Evolutionary conservation across 2,797 vertebrate genomes (phyloP).

Genomic region (Ctenopoma multispine): DNA sequence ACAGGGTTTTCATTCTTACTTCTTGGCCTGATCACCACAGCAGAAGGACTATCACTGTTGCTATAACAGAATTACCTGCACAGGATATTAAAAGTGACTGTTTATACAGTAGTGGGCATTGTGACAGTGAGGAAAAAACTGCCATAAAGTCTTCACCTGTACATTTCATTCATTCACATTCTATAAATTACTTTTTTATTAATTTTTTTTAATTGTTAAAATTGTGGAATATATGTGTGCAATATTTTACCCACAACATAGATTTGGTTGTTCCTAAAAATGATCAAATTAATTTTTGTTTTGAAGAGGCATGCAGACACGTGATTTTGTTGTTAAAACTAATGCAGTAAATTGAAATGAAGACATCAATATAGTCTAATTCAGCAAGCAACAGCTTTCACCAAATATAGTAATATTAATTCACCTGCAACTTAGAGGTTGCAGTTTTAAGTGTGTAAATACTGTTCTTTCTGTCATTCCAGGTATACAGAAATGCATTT

Average conservation of each 20-base stretch:
- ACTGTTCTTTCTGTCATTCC: neutral
- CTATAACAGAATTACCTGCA: constrained; percentile 21
- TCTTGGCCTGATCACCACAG: constrained; percentile 20
- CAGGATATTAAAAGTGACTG: constrained; percentile 3
- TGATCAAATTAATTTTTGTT: constrained; percentile 11
- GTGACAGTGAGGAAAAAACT: constrained; percentile 5
- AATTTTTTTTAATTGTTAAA: too few relatives aligned
- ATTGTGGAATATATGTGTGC: neutral
- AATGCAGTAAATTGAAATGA: too few relatives aligned
- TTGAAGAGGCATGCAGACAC: too few relatives aligned
- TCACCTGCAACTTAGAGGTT: neutral
- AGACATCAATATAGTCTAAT: neutral
- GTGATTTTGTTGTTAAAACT: neutral
- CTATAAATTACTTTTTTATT: neutral
- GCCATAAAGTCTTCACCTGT: neutral
- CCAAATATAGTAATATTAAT: neutral
- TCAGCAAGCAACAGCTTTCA: too few relatives aligned
- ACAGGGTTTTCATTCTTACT: neutral
- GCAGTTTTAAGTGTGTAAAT: neutral
- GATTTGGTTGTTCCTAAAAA: neutral
- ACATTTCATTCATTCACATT: constrained; percentile 2
- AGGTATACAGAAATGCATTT: constrained; percentile 2
- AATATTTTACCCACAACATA: neutral
- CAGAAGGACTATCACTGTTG: constrained; percentile 3
- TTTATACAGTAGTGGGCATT: neutral